phyloP scores from a whole-genome alignment of 2,888 invertebrate genomes.

The Mesodorylaimus sp. region DNA sequence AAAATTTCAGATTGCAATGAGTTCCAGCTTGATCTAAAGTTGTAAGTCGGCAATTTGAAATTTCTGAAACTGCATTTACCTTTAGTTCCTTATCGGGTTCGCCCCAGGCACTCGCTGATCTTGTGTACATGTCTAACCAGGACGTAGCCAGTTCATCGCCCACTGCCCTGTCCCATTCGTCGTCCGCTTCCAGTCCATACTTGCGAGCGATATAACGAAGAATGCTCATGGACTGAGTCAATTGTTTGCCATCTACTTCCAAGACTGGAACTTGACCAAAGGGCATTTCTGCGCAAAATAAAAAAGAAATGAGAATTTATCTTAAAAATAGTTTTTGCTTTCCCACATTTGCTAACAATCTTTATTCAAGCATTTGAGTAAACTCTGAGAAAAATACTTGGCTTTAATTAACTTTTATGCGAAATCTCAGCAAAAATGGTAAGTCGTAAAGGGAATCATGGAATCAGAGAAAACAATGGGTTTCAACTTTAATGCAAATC shows the following conservation, averaged over 20 bases:
- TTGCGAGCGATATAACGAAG: constrained; percentile 8
- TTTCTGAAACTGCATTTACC: not conserved
- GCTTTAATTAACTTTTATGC: not conserved
- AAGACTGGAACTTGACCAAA: constrained; percentile 11
- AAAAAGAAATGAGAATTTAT: too few relatives aligned
- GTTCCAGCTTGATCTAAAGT: not conserved
- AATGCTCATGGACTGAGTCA: constrained; percentile 11
- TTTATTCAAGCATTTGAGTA: too few relatives aligned
- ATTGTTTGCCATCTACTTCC: constrained; percentile 10
- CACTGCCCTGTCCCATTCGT: not conserved
- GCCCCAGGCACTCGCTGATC: not conserved
- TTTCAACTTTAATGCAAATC: too few relatives aligned
- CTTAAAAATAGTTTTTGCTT: too few relatives aligned
- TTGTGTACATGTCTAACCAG: not conserved
- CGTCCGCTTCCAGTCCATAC: not conserved
- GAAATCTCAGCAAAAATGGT: too few relatives aligned
- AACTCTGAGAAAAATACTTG: not conserved
- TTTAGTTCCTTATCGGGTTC: not conserved
- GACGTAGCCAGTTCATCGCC: not conserved
- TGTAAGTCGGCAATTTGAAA: not conserved
- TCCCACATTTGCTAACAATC: too few relatives aligned
- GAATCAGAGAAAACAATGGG: too few relatives aligned
- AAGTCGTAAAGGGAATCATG: too few relatives aligned
- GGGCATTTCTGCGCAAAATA: constrained; percentile 5
- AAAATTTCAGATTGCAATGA: not conserved